Evolutionary conservation across 37 sponge, comb jelly and placozoan species (phyloP), one percentile per base, ranked within the genome.

Genomic region (Amphimedon queenslandica): DNA sequence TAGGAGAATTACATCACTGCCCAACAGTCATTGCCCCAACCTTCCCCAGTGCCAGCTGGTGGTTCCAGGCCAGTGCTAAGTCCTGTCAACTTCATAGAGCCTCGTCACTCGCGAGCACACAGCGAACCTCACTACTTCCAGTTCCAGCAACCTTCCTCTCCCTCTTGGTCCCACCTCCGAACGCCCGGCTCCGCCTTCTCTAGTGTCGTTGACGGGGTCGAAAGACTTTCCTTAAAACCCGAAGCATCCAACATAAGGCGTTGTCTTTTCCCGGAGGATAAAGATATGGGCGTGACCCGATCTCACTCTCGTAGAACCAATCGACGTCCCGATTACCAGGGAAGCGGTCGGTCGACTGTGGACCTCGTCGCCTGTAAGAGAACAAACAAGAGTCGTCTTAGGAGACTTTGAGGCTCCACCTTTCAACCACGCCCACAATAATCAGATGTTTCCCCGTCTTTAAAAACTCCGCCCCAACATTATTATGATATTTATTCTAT

Each of bases 171-270:
- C 16, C 56, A 34, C 3, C 66, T 40, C 8, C 72, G 37, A 1
- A 70, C 51, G 27, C 64, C 71, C 51, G 30, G 74, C 2, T 30
- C 73, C 28, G 42, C 39, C 66, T 41, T 81, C 4, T 60, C 61
- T n/a, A 60, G 61, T 60, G 28, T 60, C 13, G 38, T 29, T 27
- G 81, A 80, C 20, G 39, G 51, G 29, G 82, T 82, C 36, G 67
- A 74, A 55, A 32, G 21, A 21, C 31, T 82, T 20, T 65, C 57
- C 67, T 47, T 82, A 34, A 25, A 24, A 40, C 75, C 37, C 0
- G 47, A 51, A 2, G 53, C 66, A 30, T 23, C 39, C 40, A 64
- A 66, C 11, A 27, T 28, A 55, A 53, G 66, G 0, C 42, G 79
- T 11, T 69, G 70, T 24, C 71, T 78, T 4, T 78, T 78, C 43